Base-by-base conservation (phyloP, 2,888 invertebrate genomes). In the Aspidiotus rigidus region DNA sequence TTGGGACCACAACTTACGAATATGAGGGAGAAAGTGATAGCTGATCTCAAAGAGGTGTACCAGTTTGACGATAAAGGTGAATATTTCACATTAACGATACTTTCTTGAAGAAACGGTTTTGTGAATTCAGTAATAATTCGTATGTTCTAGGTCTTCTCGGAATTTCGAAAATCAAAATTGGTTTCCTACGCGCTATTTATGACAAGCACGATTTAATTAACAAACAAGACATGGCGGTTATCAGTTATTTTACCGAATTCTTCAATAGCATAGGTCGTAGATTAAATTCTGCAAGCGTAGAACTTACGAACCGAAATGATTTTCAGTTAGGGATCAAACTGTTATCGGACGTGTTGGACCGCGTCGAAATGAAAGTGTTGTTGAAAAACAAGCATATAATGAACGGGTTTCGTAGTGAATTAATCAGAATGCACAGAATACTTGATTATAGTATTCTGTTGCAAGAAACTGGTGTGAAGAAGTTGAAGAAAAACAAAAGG, bases 241-340 rank as follows among this genome's bases (percentile, higher is more conserved):
- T 49, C 49, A 49, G n/a, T 49, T 49, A 49, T 49, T 49, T 49
- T 49, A n/a, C 49, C 49, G 49, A 49, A 49, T 11, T 49, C n/a
- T 49, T 49, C 49, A 49, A 49, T n/a, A 49, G 49, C 6, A 49
- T 49, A 13, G 49, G 49, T 49, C 49, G 49, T 49, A 2, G 49
- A n/a, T 49, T 49, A 6, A 13, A 11, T 11, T 49, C 49, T 49
- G 10, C n/a, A 6, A n/a, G n/a, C 49, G 49, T n/a, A 1, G 49
- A 49, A 49, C 10, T 49, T n/a, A 13, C n/a, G 6, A n/a, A 11
- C 11, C 10, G 11, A 13, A 2, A 2, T 11, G n/a, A 11, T n/a
- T 13, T n/a, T 49, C 49, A 49, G 49, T 13, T 3, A 49, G 49
- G 11, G 49, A 6, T 49, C 11, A 11, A 49, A 13, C 2, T 49